Evolutionary conservation across 2,113 vertebrate species (phyloP), one percentile per base, ranked within the genome.

Genomic region (Chlamydotis undulata): DNA sequence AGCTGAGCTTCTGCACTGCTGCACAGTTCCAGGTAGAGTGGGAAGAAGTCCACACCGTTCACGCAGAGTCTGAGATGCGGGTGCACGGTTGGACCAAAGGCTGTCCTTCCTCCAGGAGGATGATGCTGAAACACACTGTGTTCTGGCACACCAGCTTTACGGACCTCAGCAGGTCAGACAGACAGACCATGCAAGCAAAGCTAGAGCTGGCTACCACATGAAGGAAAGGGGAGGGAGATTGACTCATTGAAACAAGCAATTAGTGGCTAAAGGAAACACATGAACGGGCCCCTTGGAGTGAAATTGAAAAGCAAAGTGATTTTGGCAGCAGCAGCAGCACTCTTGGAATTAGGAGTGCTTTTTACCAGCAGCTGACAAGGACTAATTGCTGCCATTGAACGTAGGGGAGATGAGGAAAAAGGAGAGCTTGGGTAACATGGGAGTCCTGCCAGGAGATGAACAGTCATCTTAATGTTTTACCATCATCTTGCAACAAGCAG

Each of bases 301-400:
- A 91, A 77, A 83, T 18, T 56, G 47, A 81, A 91, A 92, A 81
- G 79, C 35, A 49, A 76, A 85, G 47, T 25, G 43, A 47, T 90
- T 93, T 69, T 90, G 83, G 83, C 89, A 92, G 64, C 37, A 63
- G 82, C 45, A 81, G 49, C 45, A 80, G 56, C 16, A 79, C 25
- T 52, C 60, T 37, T 37, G n/a, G 50, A 88, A 87, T 80, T 19
- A 56, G 22, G 37, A 94, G 35, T n/a, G 63, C 64, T 90, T 86
- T 80, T 55, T 87, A 74, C 63, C 75, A 86, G 79, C 90, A 83
- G 88, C 75, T 93, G 81, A 74, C 63, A 80, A 83, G 87, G 64
- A 65, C 75, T 81, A 93, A 82, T 82, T 90, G 52, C 82, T 96
- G 75, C 60, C 55, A 77, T 14, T 41, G 89, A 89, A 80, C 53